Base-by-base conservation (phyloP, 1,140 invertebrate species). In the Heliothis subflexa region DNA sequence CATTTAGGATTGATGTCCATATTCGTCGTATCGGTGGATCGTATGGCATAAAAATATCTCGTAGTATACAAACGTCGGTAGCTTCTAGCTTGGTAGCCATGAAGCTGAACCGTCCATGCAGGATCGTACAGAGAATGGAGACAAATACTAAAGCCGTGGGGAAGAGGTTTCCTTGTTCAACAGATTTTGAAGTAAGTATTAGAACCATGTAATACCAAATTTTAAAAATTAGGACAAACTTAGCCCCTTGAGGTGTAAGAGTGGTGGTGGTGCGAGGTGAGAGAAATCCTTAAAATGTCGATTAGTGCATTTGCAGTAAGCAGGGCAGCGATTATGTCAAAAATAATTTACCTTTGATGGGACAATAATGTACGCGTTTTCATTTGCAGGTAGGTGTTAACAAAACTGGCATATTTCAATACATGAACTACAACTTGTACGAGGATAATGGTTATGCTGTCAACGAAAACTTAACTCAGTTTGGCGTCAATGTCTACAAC, bases 81-180 rank as follows among this genome's bases (percentile, higher is more conserved):
- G 95, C 95, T 2, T 95, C 95, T 74, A 95, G 96, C n/a, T 76
- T 86, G 16, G 85, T 82, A 3, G 74, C 80, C 3, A 33, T 72
- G 7, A 81, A 80, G 47, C 66, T 86, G 21, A 83, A 87, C 66
- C 55, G 79, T 7, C 84, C 86, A 7, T 86, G 83, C 47, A 75
- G 86, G 13, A 68, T 87, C 54, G 81, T 88, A 45, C 57, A 96
- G 85, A 89, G 95, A 2, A 90, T 97, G 25, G 95, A 96, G 70
- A 95, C 95, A 55, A 97, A 96, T 82, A 96, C 96, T 95, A 93
- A 91, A 21, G 84, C 95, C 10, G 81, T 96, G 0, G 97, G 97
- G 1, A 97, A 97, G 84, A 88, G 97, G 75, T 88, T 91, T 33
- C 93, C 96, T 0, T 92, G 92, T 45, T 89, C 92, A 4, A 87